Evolutionary conservation across 2,888 invertebrate genomes (phyloP), one percentile per base, ranked within the genome.

Genomic region (Autographa gamma): DNA sequence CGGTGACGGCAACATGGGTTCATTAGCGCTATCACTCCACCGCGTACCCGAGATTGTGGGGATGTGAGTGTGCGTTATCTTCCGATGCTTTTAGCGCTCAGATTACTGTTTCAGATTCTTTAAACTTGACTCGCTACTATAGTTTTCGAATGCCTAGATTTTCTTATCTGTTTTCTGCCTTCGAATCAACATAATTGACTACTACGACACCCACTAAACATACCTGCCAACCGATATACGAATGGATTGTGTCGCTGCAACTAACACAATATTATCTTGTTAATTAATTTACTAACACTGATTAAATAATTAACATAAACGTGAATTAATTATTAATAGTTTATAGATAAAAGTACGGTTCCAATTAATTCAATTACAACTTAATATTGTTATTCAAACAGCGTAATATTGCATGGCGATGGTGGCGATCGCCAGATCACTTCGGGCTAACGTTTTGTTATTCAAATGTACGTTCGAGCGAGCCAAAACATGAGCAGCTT

Each of bases 1-100:
- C 88, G 90, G 92, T 91, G 94, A 94, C 93, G 89, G 90, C 89
- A 84, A 93, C 94, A 94, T 90, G 91, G 92, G 92, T 95, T 95
- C 94, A 95, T 95, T 95, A 95, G 92, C 90, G 93, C 91, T 94
- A 95, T 94, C 95, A 91, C 90, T 88, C 83, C 86, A 77, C 80
- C 80, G 82, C 80, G 83, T 80, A 83, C 84, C 87, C 79, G 85
- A 91, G 93, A 92, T 92, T 89, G 90, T 87, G 85, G 85, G 88
- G 88, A 88, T 86, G 89, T 89, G 86, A 86, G 86, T 87, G 85
- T 82, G 83, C 85, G 87, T 92, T 94, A 95, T 95, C 95, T 92
- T 80, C 81, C 80, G 86, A 92, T 89, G 95, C 95, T 94, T 93
- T 95, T 95, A 94, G 90, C 92, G 87, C 86, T 84, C 86, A 86